A percentile compares a stretch with the other conserved stretches of the same genome.
These are phyloP conservation scores for Meleagris gallopavo DNA, from an alignment of 2,113 vertebrate species.

Conservation along the genomic window DNA sequence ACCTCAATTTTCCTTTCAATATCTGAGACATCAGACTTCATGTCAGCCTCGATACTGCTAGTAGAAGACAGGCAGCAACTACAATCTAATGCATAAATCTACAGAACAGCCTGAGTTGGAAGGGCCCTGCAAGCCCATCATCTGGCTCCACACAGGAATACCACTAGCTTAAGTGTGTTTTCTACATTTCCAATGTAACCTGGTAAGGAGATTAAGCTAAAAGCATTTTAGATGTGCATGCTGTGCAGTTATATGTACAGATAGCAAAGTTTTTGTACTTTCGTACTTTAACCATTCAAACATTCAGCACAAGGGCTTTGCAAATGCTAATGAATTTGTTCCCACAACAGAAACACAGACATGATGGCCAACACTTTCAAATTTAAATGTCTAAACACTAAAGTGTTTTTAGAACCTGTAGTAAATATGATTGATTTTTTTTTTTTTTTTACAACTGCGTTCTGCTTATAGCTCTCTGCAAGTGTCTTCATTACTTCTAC, in stretches of 20 bases:
- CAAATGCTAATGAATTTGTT: background rate
- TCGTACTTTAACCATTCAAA: background rate
- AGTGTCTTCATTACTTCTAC: background rate
- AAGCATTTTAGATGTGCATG: background rate
- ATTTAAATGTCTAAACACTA: constrained; percentile 10
- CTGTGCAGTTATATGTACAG: background rate
- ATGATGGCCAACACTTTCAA: background rate
- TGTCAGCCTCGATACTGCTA: background rate
- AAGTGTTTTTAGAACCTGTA: constrained; percentile 23
- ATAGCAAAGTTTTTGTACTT: background rate
- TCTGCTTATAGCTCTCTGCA: background rate
- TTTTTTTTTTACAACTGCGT: constrained; percentile 22
- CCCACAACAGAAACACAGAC: background rate
- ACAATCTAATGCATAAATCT: too few species aligned
- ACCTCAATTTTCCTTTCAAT: background rate
- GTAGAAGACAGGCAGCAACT: background rate
- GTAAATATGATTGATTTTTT: constrained; percentile 29
- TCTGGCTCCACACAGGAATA: too few species aligned
- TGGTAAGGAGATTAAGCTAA: background rate
- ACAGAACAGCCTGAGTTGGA: too few species aligned
- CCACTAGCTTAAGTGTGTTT: background rate
- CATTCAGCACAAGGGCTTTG: background rate
- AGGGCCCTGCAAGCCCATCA: too few species aligned
- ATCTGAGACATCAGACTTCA: background rate
- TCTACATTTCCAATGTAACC: background rate